Conservation (phyloP, 2,797 vertebrate genomes). For the Hydrophis major region DNA sequence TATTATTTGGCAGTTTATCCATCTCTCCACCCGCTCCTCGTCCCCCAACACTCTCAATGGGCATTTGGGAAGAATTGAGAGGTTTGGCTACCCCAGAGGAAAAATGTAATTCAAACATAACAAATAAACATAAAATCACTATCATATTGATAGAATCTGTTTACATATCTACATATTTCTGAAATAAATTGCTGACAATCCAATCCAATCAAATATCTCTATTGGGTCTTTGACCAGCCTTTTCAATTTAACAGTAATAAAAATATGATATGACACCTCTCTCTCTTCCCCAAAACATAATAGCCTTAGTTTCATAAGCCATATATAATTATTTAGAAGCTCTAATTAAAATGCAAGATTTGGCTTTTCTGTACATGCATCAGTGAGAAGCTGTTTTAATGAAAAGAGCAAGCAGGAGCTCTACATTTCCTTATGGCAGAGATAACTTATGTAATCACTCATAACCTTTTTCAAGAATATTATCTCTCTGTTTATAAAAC, state of each 20-base stretch:
- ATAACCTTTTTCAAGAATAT: conserved; percentile 81
- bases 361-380: conserved; percentile 68
- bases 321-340: conserved; percentile 75
- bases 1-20: not conserved
- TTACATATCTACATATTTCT: not conserved
- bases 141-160: no score
- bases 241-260: not conserved
- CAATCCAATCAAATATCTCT: not conserved
- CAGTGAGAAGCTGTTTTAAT: conserved; percentile 74
- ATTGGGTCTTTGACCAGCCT: not conserved
- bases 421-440: conserved; percentile 76
- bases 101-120: not conserved
- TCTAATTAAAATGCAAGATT: conserved; percentile 79
- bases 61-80: not conserved
- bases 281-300: conserved; percentile 41
- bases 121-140: not conserved
- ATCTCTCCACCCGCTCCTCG: rapidly evolving
- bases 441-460: conserved; percentile 79
- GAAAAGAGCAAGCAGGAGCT: conserved; percentile 78
- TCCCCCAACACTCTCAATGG: not conserved
- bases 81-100: not conserved
- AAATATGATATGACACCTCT: conserved; percentile 25
- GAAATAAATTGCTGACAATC: not conserved
- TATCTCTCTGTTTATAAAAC: conserved; percentile 82
- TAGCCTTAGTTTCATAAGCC: conserved; percentile 68